phyloP scores from a whole-genome alignment of 2,888 invertebrate genomes.

The Belgica antarctica region DNA sequence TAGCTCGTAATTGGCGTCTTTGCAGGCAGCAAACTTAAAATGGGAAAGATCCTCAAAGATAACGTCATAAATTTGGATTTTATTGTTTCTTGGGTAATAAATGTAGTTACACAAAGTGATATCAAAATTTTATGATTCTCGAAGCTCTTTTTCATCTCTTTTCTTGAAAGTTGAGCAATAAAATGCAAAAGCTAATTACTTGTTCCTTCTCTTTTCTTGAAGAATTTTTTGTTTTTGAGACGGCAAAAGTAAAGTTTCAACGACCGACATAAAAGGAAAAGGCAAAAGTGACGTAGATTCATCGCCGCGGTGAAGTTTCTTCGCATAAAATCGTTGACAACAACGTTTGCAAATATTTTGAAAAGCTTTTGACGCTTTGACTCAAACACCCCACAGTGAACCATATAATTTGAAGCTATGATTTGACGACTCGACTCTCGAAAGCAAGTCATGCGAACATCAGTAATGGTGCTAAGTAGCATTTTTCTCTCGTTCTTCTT shows the following conservation, averaged over 20 bases:
- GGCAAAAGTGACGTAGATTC: too few species aligned
- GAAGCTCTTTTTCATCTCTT: slow-evolving; percentile 7
- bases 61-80: slow-evolving; percentile 41
- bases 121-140: slow-evolving; percentile 30
- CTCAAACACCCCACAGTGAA: too few species aligned
- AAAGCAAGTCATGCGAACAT: not conserved
- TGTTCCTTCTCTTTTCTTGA: not conserved
- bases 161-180: slow-evolving; percentile 15
- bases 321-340: too few species aligned
- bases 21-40: not conserved
- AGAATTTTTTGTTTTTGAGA: not conserved
- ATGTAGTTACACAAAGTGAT: slow-evolving; percentile 39
- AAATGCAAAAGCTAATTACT: slow-evolving; percentile 42
- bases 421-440: not conserved
- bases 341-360: too few species aligned
- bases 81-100: slow-evolving; percentile 35
- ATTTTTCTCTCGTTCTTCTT: not conserved
- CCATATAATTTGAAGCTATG: too few species aligned
- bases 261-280: too few species aligned
- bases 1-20: not conserved
- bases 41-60: not conserved
- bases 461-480: not conserved
- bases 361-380: too few species aligned
- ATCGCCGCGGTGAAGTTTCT: too few species aligned
- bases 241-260: too few species aligned